These are phyloP conservation scores for Thalassaphorura encarpata DNA, from an alignment of 1,140 invertebrate species.

Conservation along the genomic window DNA sequence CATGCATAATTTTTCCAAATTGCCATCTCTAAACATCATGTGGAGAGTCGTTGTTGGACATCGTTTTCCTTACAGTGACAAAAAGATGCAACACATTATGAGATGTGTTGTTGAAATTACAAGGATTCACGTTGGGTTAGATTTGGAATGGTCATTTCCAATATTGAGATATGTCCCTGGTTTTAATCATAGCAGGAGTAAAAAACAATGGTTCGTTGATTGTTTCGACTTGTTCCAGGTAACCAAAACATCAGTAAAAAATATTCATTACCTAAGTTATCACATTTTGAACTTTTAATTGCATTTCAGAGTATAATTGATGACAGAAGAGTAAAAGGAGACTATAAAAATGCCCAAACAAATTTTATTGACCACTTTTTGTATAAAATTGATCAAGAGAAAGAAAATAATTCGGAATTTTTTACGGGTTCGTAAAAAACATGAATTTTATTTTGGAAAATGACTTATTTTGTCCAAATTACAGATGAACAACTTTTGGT, in stretches of 20 bases:
- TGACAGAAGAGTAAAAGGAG: background rate
- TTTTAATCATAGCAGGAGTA: background rate
- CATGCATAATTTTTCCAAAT: conserved; percentile 22
- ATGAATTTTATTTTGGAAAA: too few species aligned
- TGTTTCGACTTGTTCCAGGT: conserved; percentile 7
- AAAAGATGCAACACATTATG: conserved; percentile 4
- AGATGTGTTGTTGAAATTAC: background rate
- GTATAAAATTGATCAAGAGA: background rate
- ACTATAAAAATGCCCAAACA: background rate
- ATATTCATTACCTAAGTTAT: background rate
- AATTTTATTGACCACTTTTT: conserved; percentile 6
- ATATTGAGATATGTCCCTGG: background rate
- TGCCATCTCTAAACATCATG: conserved; percentile 60
- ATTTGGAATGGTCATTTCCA: conserved; percentile 3
- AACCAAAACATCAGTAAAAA: background rate
- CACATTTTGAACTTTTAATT: background rate
- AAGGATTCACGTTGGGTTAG: background rate
- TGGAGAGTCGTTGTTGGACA: conserved; percentile 76
- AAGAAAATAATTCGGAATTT: background rate
- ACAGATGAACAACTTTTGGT: conserved; percentile 1
- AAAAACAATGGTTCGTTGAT: background rate
- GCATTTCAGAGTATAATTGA: background rate
- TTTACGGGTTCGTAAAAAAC: too few species aligned
- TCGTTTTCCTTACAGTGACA: conserved; percentile 41
- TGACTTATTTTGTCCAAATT: background rate